Evolutionary conservation across 2,113 vertebrate species (phyloP), one percentile per base, ranked within the genome.

Genomic region (Nannospalax galili): DNA sequence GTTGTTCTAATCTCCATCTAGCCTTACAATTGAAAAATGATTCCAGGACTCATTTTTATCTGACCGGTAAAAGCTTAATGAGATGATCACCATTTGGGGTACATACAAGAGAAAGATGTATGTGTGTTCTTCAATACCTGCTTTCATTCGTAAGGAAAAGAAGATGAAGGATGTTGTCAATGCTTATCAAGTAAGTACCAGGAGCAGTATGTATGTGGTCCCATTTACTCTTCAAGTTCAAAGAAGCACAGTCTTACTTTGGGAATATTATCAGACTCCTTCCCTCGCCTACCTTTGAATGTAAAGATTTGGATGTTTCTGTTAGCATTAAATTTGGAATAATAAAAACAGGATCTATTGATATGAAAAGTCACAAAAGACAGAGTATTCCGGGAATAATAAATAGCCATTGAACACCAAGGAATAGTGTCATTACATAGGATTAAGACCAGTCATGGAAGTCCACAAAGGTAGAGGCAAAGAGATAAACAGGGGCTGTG

Each of bases 121-220:
- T 30, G 37, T 60, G 20, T 95, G 92, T 95, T 80, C 73, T 93
- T 88, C 73, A 92, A 94, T 65, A 93, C 81, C 67, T 95, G 75
- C 96, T 96, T 97, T 92, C 69, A 91, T 97, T 95, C 93, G 97
- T 58, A 75, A 92, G 30, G n/a, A 70, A 32, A 93, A 95, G 56
- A 56, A 85, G 88, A 93, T 22, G 45, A 88, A 92, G 24, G 14
- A 14, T 28, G 37, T 69, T 65, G 48, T 78, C n/a, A 93, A 78
- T 32, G 81, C 42, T 84, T 90, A 92, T 91, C 73, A 82, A 82
- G 22, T 72, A 93, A 96, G 42, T 65, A 77, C 85, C 78, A 86
- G 82, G 32, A 94, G 58, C 42, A 79, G 74, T 93, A 30, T 78
- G 82, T 45, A 60, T 75, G 74, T 75, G 91, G 64, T 70, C 64